Evolutionary conservation across 2,888 invertebrate genomes (phyloP), one percentile per base, ranked within the genome.

Genomic region (Ischnus inquisitorius): DNA sequence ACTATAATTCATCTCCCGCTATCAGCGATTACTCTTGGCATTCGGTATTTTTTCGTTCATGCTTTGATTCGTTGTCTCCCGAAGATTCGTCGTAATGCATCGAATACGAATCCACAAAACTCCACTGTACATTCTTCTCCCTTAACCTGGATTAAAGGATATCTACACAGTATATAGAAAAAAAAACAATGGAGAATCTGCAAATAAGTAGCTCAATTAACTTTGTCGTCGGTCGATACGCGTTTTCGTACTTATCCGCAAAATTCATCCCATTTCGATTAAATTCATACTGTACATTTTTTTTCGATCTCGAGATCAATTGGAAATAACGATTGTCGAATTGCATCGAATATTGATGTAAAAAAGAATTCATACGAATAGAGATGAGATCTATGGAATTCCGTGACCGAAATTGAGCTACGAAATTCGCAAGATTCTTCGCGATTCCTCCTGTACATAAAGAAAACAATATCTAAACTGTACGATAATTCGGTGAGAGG

Each of bases 1-100:
- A 69, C 39, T 60, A 62, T 62, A 78, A 78, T 78, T 78, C 78
- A 69, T 69, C 34, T 69, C 68, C 48, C 43, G 25, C 8, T 12
- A 5, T 43, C 8, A n/a, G 48, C 54, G 62, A 51, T 79, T 41
- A 22, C 41, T 72, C 43, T 43, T 43, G 16, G 48, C 51, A 62
- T 72, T 10, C 5, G 16, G 39, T 43, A 43, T 28, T 12, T 51
- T 54, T 78, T 46, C 28, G 62, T 46, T 46, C 39, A 22, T 62
- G 22, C 46, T 60, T 78, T 78, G 62, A 46, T 62, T 60, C 69
- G 34, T 34, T 25, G 68, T 77, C 19, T 46, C 54, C 54, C 22
- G 10, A 19, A 54, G 54, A 54, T 54, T 22, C 54, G 25, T 57
- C 43, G n/a, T 68, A 34, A 16, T 79, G 10, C 22, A 19, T 54